Evolutionary conservation across 2,797 vertebrate genomes (phyloP), one percentile per base, ranked within the genome.

Genomic region (Melanotaenia boesemani): DNA sequence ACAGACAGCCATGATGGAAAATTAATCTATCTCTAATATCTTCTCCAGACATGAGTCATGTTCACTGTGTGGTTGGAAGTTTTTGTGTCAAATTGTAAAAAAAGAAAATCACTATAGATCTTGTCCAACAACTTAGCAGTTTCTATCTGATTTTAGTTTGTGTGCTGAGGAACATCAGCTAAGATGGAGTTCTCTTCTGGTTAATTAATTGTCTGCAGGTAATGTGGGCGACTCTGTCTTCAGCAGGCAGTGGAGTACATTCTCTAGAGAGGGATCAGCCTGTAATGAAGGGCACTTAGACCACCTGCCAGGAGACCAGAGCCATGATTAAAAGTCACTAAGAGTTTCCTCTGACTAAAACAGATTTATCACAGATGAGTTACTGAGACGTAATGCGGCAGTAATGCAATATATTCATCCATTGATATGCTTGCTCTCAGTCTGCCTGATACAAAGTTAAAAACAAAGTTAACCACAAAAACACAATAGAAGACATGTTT

Each of bases 131-230:
- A 63, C 85, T 80, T 86, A 70, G 85, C 74, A 66, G 83, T 46
- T 63, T 62, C 67, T 88, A 80, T 84, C 75, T 80, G 82, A 89
- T 78, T 67, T 76, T 34, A 68, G 67, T 83, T 84, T 83, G 78
- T 70, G 58, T 82, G 84, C 73, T 80, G 74, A 85, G 77, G 66
- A 22, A 68, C 78, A 70, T 70, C 77, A 67, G 78, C 70, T 79
- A 65, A 66, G 80, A 83, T 37, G 74, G 68, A 71, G 83, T 74
- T 67, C 82, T 85, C 81, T 59, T 79, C 81, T 81, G 62, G 71
- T 84, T 92, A 91, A 94, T 93, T 84, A 92, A 93, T 90, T 82
- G 81, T 81, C 66, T 88, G 82, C 72, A 88, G 84, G 86, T 90
- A 82, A 80, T 77, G 87, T 89, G 82, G 84, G 88, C 66, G 71